Conservation (phyloP, 1,140 invertebrate genomes). For the Sinella curviseta region DNA sequence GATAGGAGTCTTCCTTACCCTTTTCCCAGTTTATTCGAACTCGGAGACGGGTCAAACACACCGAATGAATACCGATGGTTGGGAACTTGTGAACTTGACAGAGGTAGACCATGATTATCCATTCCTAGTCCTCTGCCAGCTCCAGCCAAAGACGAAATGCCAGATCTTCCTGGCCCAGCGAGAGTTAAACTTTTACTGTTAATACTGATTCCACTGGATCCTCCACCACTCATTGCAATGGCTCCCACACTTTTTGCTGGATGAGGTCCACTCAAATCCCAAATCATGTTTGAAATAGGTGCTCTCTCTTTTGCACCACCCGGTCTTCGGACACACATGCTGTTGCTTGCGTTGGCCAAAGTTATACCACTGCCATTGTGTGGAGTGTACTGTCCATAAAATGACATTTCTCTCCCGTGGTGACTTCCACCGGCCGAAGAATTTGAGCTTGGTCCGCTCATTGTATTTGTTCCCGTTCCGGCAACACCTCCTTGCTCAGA, state of each 20-base stretch:
- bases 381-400: slow-evolving; percentile 16
- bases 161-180: slow-evolving; percentile 8
- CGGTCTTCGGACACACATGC: slow-evolving; percentile 41
- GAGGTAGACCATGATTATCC: slow-evolving; percentile 26
- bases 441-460: background rate
- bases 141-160: background rate
- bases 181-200: slow-evolving; percentile 41
- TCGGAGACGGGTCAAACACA: slow-evolving; percentile 44
- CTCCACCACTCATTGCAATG: slow-evolving; percentile 19
- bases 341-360: slow-evolving; percentile 33
- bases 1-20: slow-evolving; percentile 22
- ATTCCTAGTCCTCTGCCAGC: slow-evolving; percentile 20
- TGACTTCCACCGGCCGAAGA: background rate
- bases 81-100: background rate
- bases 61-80: slow-evolving; percentile 46
- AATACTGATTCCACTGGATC: background rate
- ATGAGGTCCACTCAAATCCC: slow-evolving; percentile 36
- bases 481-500: background rate
- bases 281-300: slow-evolving; percentile 42
- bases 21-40: slow-evolving; percentile 41
- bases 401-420: slow-evolving; percentile 8
- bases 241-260: slow-evolving; percentile 44
- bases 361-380: slow-evolving; percentile 5
- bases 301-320: slow-evolving; percentile 37
- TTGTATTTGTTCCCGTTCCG: background rate